Conservation (phyloP, 2,797 vertebrate genomes). For the Dryobates pubescens region DNA sequence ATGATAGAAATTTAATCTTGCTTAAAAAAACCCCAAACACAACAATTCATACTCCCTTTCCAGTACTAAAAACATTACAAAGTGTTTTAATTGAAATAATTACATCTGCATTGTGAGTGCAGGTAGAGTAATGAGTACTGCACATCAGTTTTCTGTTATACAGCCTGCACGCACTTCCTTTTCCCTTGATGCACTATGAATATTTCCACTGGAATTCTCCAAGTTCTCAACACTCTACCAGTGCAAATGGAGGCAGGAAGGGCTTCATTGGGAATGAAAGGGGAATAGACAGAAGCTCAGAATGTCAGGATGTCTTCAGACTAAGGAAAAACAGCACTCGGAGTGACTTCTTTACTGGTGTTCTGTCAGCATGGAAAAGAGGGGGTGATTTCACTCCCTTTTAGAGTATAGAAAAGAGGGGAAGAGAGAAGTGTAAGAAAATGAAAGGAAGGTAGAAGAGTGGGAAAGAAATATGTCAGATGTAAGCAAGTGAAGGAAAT, state of each 20-base stretch:
- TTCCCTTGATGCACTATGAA: not conserved
- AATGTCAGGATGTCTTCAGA: not conserved
- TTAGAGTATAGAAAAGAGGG: not conserved
- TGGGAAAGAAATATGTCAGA: not conserved
- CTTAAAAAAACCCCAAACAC: not conserved
- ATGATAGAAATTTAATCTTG: not conserved
- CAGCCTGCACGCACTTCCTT: not conserved
- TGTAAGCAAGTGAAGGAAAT: not conserved
- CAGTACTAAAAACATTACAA: not conserved
- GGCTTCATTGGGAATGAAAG: not conserved
- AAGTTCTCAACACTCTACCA: not conserved
- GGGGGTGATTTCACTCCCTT: not conserved
- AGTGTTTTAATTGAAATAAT: not conserved
- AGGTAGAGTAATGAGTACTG: not conserved
- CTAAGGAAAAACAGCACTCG: not conserved
- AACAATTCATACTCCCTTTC: not conserved
- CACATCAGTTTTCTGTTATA: not conserved
- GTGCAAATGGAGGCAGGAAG: not conserved
- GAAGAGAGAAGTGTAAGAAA: not conserved
- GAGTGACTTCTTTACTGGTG: not conserved
- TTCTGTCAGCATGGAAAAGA: rapidly evolving
- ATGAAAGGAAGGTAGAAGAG: not conserved
- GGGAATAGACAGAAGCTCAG: not conserved
- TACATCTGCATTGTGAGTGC: not conserved
- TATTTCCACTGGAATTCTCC: not conserved